A percentile compares a stretch with the other conserved stretches of the same genome.
Conservation (phyloP, 2,113 vertebrate species). For the Rhagologus leucostigma region DNA sequence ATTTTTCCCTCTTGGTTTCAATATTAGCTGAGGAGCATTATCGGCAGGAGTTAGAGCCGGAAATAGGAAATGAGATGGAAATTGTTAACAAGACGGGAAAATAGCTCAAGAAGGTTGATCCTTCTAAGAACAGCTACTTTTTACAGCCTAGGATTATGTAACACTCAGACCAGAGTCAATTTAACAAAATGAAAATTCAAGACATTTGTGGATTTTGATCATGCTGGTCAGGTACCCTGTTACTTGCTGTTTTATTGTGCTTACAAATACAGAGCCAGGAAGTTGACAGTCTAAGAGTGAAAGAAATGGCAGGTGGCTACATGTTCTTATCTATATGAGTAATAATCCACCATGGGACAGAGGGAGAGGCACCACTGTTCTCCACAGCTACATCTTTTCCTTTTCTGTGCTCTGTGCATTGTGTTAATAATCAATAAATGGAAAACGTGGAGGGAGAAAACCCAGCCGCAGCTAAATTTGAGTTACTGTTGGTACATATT, state of each 20-base stretch:
- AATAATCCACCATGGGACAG: not conserved
- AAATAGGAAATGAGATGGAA: constrained; percentile 66
- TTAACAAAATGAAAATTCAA: not conserved
- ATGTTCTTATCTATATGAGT: not conserved
- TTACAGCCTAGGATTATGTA: not conserved
- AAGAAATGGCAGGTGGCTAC: not conserved
- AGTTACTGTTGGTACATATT: not conserved
- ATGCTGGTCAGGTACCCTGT: not conserved
- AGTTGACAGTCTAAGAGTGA: not conserved
- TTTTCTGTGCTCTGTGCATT: not conserved
- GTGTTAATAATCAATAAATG: not conserved
- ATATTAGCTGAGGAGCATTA: constrained; percentile 47
- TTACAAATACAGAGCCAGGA: not conserved
- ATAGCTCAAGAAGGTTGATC: constrained; percentile 22
- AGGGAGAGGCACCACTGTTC: not conserved
- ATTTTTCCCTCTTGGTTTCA: constrained; percentile 57
- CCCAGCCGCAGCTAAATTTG: not conserved
- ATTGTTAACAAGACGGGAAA: constrained; percentile 50
- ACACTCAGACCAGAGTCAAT: not conserved
- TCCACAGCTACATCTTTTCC: not conserved
- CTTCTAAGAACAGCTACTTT: constrained; percentile 54
- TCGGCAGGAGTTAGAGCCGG: constrained; percentile 42
- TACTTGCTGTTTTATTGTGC: not conserved
- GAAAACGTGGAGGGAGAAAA: not conserved
- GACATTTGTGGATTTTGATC: not conserved